Base-by-base conservation (phyloP, 2,888 invertebrate species). In the Caenorhabditis panamensis region DNA sequence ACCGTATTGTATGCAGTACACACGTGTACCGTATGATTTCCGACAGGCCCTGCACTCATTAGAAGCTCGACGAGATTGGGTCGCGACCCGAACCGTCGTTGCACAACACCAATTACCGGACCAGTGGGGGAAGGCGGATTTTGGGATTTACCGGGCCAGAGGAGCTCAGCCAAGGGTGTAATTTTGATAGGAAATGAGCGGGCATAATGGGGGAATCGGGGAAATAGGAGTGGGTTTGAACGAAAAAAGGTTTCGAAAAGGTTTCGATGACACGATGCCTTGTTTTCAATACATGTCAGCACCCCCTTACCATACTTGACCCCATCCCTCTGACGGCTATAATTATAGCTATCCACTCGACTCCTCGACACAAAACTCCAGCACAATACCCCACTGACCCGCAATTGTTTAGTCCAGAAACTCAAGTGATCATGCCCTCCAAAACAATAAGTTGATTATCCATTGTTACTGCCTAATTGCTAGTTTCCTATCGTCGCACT, bases 361-460 rank as follows among this genome's bases (percentile, higher is more conserved):
- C 61, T 62, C 44, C 13, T 41, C 22, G 8, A 47, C 68, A 59
- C 22, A 37, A 54, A 66, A 66, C 68, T 51, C 47, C 28, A 11
- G 51, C n/a, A 63, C 51, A 51, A 64, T 11, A 59, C 59, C 9
- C 47, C n/a, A 59, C n/a, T 68, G 24, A 4, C 9, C 1, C 26
- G 13, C 54, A 54, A 54, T 54, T 49, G 20, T 58, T 4, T 36
- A 16, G 11, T 37, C 37, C 63, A 9, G 44, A 41, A 56, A 41
- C 51, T 71, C 62, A 71, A 71, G 71, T 71, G 71, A 71, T 71
- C 71, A 62, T 41, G 28, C 20, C 37, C 61, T 37, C 54, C 8
- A 6, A 20, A 26, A 71, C 71, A 71, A 71, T 71, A 72, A 72
- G 72, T 72, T 72, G 58, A 72, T 72, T 64, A 72, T 72, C 72